Evolutionary conservation across 2,888 invertebrate genomes (phyloP).

Genomic region (Amphipyra tragopoginis): DNA sequence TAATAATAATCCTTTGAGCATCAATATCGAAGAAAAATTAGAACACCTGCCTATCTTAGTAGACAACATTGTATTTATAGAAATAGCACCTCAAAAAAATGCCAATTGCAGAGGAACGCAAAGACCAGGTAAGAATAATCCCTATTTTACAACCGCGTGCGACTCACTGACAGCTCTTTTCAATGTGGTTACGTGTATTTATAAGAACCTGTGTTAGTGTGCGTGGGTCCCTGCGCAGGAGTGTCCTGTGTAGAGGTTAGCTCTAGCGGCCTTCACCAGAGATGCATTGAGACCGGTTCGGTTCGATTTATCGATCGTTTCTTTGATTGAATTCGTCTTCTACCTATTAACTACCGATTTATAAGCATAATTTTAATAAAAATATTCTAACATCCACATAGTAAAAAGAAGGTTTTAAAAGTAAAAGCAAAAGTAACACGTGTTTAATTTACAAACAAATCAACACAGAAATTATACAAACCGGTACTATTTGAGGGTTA

Average conservation of each 20-base stretch:
- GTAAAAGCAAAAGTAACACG: conserved; percentile 56
- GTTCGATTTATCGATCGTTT: conserved; percentile 75
- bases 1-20: conserved; percentile 15
- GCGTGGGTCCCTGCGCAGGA: conserved; percentile 80
- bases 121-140: conserved; percentile 79
- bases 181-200: conserved; percentile 63
- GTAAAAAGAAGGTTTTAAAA: conserved; percentile 41
- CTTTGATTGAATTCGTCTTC: conserved; percentile 41
- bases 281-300: conserved; percentile 83
- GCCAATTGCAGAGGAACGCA: conserved; percentile 71
- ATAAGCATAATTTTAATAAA: conserved; percentile 3
- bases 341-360: conserved; percentile 1
- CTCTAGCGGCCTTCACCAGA: conserved; percentile 88
- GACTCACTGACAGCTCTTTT: conserved; percentile 64
- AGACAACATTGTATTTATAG: conserved; percentile 71
- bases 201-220: conserved; percentile 66
- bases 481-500: conserved; percentile 57
- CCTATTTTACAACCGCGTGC: conserved; percentile 64
- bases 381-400: neutral
- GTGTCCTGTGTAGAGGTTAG: conserved; percentile 82
- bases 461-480: conserved; percentile 43
- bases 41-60: conserved; percentile 65
- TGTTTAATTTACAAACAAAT: conserved; percentile 51
- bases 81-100: conserved; percentile 74
- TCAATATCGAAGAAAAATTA: conserved; percentile 50